A percentile compares a stretch with the other conserved stretches of the same genome.
Evolutionary conservation across 2,113 vertebrate genomes (phyloP).

Genomic region (Heterochromis multidens): DNA sequence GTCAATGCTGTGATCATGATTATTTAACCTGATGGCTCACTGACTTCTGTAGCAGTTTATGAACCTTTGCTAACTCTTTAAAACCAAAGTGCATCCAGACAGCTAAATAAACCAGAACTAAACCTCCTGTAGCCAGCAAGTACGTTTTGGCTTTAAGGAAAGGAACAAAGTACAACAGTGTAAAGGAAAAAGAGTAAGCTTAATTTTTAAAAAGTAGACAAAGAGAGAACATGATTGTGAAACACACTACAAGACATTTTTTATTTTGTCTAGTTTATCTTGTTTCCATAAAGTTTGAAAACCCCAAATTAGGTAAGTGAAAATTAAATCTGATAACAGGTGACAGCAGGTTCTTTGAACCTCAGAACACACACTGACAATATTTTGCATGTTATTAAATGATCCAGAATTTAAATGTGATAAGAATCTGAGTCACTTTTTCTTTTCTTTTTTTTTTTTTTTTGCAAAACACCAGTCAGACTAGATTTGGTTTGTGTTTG

Average conservation of each 20-base stretch:
- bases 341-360: conserved; percentile 3
- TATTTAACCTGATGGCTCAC: background rate
- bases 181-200: background rate
- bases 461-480: background rate
- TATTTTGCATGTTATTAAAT: conserved; percentile 10
- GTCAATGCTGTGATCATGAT: background rate
- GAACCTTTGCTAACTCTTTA: background rate
- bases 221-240: background rate
- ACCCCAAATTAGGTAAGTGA: background rate
- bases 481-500: conserved; percentile 13
- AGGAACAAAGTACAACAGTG: background rate
- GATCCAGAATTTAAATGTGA: background rate
- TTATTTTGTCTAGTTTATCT: background rate
- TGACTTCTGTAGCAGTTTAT: background rate
- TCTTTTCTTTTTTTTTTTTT: background rate
- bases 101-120: background rate
- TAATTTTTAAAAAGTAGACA: background rate
- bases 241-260: background rate
- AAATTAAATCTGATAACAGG: background rate
- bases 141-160: background rate
- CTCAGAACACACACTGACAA: conserved; percentile 4
- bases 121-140: background rate
- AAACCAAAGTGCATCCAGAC: background rate
- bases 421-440: background rate
- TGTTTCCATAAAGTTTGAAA: background rate